Base-by-base conservation (phyloP, 2,797 vertebrate genomes). In the Danio aesculapii region DNA sequence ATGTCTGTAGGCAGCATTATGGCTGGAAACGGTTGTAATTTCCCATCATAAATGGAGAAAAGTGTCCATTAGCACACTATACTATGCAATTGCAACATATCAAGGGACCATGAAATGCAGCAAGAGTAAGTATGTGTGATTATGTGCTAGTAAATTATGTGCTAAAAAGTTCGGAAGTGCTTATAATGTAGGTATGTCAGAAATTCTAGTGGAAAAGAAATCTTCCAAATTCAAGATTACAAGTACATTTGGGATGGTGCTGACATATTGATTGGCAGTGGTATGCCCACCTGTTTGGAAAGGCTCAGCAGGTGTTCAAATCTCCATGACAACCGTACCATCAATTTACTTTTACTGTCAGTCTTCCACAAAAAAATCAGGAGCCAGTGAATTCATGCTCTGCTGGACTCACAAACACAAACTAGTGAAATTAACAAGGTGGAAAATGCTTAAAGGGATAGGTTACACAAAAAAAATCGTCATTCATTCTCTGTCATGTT, bases 291-390 rank as follows among this genome's bases (percentile, higher is more conserved):
- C 86, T 92, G 88, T 90, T 90, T 84, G 82, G 57, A 61, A 83
- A 80, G 69, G 78, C 87, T 76, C 82, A 87, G 89, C 92, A 92
- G 90, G 91, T 92, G 92, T 91, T 91, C 75, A 73, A 81, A 58
- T 81, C 77, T 71, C 87, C 79, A 10, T 16, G 64, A 86, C 87
- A 88, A 86, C 84, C 69, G 87, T 81, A 85, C 81, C 85, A 86
- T 84, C 89, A 81, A 84, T 86, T 81, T 84, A 83, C 89, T 89
- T 88, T 87, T 85, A 82, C 86, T 87, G 88, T 75, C 87, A 92
- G 87, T 89, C 89, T 87, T 90, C 87, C 88, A 77, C 88, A 77
- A 66, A 67, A 30, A 30, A 69, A 17, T 50, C 58, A 69, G 46
- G 13, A 81, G 63, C 64, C 10, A 63, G 70, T 61, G 63, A 58